phyloP scores from a whole-genome alignment of 2,888 invertebrate genomes.

The Tetropium fuscum region DNA sequence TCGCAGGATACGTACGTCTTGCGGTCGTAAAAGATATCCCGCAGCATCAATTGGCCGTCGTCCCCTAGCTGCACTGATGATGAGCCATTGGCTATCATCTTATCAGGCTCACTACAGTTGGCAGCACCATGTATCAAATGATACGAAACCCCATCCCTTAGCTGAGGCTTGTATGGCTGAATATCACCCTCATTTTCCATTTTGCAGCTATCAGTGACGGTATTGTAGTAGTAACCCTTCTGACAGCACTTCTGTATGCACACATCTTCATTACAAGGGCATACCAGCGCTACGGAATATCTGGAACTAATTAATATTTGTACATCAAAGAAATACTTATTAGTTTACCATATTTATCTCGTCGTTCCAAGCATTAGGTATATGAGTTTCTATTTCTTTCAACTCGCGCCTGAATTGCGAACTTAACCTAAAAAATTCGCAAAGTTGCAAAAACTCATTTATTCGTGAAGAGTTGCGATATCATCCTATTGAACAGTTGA shows the following conservation, averaged over 20 bases:
- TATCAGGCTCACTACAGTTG: conserved; percentile 28
- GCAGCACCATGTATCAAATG: conserved; percentile 21
- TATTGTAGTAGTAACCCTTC: conserved; percentile 32
- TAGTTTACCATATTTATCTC: no score
- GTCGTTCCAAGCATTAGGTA: no score
- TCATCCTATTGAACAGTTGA: no score
- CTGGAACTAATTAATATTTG: conserved; percentile 20
- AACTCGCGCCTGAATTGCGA: no score
- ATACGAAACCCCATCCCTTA: conserved; percentile 4
- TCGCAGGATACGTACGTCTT: background rate
- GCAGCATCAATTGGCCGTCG: conserved; percentile 33
- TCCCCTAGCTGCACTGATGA: conserved; percentile 27
- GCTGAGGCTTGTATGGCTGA: conserved; percentile 17
- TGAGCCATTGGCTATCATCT: conserved; percentile 15
- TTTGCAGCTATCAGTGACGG: conserved; percentile 16
- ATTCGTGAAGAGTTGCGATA: no score
- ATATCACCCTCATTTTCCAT: background rate
- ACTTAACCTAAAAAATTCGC: no score
- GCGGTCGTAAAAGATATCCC: no score
- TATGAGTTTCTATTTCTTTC: no score
- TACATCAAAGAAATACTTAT: background rate
- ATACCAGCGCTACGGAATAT: conserved; percentile 26
- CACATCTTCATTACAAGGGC: conserved; percentile 35
- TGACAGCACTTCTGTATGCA: conserved; percentile 44
- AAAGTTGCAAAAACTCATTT: no score